These are phyloP conservation scores for Chloroceryle amazona DNA, from an alignment of 2,797 vertebrate genomes.

Conservation along the genomic window DNA sequence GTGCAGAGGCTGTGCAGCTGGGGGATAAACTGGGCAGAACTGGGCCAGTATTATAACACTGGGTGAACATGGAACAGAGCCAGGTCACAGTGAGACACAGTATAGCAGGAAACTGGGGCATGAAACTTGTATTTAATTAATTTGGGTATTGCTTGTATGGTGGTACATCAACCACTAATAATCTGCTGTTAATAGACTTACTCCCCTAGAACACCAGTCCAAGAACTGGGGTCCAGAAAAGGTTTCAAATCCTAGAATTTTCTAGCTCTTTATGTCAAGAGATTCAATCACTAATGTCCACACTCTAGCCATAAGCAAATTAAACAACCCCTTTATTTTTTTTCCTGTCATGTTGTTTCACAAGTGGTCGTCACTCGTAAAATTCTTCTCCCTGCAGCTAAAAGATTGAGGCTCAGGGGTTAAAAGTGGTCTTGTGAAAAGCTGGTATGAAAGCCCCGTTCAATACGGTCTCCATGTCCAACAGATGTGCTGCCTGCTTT, in stretches of 20 bases:
- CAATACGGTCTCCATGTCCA: neutral
- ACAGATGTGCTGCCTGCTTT: neutral
- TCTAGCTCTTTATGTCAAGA: neutral
- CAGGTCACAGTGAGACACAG: neutral
- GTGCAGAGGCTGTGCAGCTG: neutral
- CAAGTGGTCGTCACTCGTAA: neutral
- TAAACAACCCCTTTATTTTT: neutral
- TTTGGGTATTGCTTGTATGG: neutral
- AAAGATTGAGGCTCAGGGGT: neutral
- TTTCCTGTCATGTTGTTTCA: neutral
- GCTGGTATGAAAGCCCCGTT: neutral
- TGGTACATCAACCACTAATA: constrained; percentile 6
- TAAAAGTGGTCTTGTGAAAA: neutral
- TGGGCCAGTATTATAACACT: neutral
- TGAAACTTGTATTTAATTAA: constrained; percentile 18
- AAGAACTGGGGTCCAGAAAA: neutral
- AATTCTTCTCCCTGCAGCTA: neutral
- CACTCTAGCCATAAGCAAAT: neutral
- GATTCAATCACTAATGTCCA: neutral
- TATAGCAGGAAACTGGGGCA: constrained; percentile 25
- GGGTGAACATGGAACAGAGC: neutral
- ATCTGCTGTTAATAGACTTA: neutral
- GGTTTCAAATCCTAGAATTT: neutral
- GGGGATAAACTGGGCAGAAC: neutral
- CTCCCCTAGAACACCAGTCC: neutral